Evolutionary conservation across 2,888 invertebrate genomes (phyloP).

Genomic region (Eugnorisma glareosa): DNA sequence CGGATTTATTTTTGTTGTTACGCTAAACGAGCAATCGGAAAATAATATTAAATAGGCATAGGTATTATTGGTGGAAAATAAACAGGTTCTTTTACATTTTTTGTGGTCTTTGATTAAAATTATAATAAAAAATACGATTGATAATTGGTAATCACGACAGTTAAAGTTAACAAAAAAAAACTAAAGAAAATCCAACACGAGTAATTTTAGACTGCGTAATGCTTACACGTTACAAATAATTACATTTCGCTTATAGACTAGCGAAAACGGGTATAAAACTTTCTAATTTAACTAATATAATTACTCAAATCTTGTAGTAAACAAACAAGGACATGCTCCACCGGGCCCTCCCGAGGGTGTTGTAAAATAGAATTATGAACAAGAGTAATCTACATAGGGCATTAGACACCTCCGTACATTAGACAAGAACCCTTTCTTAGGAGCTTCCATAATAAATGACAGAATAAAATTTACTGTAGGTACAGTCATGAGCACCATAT

Average conservation of each 20-base stretch:
- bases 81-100: too few species aligned
- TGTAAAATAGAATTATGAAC: conserved; percentile 40
- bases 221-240: too few species aligned
- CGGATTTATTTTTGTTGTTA: too few species aligned
- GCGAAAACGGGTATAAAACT: background rate
- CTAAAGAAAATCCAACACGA: too few species aligned
- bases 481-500: background rate
- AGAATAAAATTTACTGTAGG: background rate
- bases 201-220: too few species aligned
- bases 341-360: conserved; percentile 13
- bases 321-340: conserved; percentile 2
- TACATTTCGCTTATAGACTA: background rate
- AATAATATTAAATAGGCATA: too few species aligned
- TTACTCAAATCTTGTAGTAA: conserved; percentile 11
- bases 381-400: conserved; percentile 29
- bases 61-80: too few species aligned
- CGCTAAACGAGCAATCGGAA: too few species aligned
- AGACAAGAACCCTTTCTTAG: conserved; percentile 14
- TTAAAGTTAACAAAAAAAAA: too few species aligned
- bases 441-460: conserved; percentile 18
- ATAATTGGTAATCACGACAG: too few species aligned
- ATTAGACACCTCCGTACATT: conserved; percentile 16
- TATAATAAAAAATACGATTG: too few species aligned
- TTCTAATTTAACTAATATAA: conserved; percentile 2
- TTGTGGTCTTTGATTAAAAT: too few species aligned